Conservation (phyloP, 2,888 invertebrate genomes). For the Scaptodrosophila latifasciaeformis region DNA sequence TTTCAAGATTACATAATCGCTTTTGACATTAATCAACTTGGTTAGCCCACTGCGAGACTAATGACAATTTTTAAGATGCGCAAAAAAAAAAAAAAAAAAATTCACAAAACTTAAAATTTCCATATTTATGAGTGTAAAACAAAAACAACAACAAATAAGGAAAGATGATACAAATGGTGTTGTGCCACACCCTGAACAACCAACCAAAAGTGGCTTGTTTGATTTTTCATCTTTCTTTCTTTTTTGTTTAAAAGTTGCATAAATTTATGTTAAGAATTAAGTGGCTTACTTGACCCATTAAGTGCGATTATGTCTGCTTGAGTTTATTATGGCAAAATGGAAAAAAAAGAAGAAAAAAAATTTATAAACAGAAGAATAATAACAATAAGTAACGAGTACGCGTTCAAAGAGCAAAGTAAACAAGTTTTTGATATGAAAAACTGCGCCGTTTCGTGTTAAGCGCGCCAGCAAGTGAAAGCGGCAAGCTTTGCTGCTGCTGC, state of each 20-base stretch:
- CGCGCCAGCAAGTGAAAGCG: slow-evolving; percentile 52
- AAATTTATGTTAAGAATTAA: no score
- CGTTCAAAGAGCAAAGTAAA: slow-evolving; percentile 48
- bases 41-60: not conserved
- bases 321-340: not conserved
- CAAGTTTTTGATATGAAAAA: slow-evolving; percentile 41
- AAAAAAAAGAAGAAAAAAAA: not conserved
- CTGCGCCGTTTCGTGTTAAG: not conserved
- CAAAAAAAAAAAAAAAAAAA: no score
- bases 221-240: no score
- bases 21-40: slow-evolving; percentile 15
- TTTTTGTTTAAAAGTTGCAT: no score
- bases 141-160: no score
- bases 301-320: not conserved
- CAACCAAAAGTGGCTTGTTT: no score
- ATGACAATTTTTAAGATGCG: not conserved
- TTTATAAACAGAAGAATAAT: not conserved
- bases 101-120: no score
- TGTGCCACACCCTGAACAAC: no score
- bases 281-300: slow-evolving; percentile 3
- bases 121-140: not conserved
- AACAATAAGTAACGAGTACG: slow-evolving; percentile 24
- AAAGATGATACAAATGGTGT: no score
- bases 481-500: slow-evolving; percentile 15
- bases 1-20: slow-evolving; percentile 7